Percentiles rank a stretch among this genome's conserved stretches.
These are phyloP conservation scores for Cephus sareptanus DNA, from an alignment of 2,888 invertebrate genomes.

Conservation along the genomic window DNA sequence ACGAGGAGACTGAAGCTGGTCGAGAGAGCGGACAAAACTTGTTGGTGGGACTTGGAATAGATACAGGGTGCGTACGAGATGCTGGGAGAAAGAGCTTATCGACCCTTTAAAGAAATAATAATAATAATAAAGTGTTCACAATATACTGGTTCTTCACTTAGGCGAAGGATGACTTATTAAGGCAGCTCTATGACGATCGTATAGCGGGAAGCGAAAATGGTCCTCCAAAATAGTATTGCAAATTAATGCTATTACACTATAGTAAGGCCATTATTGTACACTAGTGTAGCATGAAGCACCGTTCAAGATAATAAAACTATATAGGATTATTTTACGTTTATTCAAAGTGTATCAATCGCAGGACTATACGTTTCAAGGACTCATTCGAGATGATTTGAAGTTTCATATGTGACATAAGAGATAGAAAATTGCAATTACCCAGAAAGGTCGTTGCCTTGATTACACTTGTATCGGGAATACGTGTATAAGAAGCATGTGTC, in stretches of 20 bases:
- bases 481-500: not conserved
- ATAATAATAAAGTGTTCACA: not conserved
- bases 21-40: not conserved
- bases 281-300: not conserved
- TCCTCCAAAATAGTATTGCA: no score
- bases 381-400: not conserved
- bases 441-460: not conserved
- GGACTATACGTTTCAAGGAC: not conserved
- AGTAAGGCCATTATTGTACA: no score
- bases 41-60: not conserved
- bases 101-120: not conserved
- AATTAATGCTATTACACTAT: no score
- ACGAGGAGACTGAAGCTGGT: slow-evolving; percentile 20
- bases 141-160: not conserved
- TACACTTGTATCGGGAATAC: not conserved
- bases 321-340: not conserved
- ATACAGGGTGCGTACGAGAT: not conserved
- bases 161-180: not conserved
- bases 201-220: no score
- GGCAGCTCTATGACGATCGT: not conserved
- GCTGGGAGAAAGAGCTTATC: not conserved
- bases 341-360: not conserved
- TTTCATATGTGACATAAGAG: not conserved
- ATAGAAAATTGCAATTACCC: not conserved
- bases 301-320: not conserved